phyloP scores from a whole-genome alignment of 2,797 vertebrate species.

The Sebastes alutus region DNA sequence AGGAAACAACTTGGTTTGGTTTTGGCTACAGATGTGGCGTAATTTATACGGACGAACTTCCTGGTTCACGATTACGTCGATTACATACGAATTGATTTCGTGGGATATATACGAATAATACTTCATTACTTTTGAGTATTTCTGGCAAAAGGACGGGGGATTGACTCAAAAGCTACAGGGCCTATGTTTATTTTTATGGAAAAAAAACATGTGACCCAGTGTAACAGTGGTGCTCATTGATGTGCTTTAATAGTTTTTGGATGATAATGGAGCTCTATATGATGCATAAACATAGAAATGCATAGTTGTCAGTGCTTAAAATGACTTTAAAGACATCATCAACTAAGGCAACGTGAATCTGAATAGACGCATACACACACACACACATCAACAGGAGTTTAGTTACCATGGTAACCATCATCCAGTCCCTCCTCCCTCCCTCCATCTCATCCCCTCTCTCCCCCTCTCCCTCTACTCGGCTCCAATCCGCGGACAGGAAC shows the following conservation, averaged over 20 bases:
- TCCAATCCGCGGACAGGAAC: conserved; percentile 11
- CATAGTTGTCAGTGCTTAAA: not conserved
- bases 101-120: too few relatives aligned
- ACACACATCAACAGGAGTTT: not conserved
- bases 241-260: not conserved
- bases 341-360: not conserved
- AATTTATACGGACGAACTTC: too few relatives aligned
- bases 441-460: conserved; percentile 13
- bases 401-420: conserved; percentile 57
- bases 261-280: not conserved
- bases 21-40: too few relatives aligned
- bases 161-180: not conserved
- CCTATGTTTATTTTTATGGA: not conserved
- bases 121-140: not conserved
- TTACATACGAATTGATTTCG: too few relatives aligned
- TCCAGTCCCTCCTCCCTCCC: conserved; percentile 12
- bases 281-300: not conserved
- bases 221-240: not conserved
- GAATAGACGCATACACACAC: not conserved
- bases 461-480: conserved; percentile 20
- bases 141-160: not conserved
- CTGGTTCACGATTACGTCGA: too few relatives aligned
- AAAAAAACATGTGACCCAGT: not conserved
- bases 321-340: not conserved
- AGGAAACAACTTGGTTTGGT: too few relatives aligned